Conservation (phyloP, 2,888 invertebrate genomes). For the Podabrus alpinus region DNA sequence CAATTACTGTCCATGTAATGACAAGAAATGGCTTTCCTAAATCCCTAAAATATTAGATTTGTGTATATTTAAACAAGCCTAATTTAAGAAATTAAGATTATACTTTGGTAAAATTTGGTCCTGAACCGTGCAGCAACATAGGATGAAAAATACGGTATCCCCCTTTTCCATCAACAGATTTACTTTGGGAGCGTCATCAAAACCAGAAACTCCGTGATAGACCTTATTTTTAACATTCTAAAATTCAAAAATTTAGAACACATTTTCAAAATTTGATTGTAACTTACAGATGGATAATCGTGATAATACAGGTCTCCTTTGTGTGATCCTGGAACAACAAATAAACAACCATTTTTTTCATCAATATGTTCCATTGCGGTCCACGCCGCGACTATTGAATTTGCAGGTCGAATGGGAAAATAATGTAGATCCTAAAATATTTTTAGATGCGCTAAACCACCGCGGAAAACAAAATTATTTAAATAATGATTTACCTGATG, state of each 20-base stretch:
- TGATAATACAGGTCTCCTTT: conserved; percentile 66
- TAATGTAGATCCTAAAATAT: conserved; percentile 76
- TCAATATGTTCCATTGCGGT: conserved; percentile 82
- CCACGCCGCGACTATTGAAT: conserved; percentile 83
- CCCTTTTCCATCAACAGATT: conserved; percentile 81
- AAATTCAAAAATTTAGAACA: conserved; percentile 18
- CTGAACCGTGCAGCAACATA: conserved; percentile 83
- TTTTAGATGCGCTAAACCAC: neutral
- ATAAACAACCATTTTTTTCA: conserved; percentile 79
- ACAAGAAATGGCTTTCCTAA: conserved; percentile 79
- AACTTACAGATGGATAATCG: conserved; percentile 67
- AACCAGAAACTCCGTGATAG: conserved; percentile 68
- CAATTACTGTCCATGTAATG: conserved; percentile 78
- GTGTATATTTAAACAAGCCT: too few relatives aligned
- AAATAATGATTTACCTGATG: conserved; percentile 63
- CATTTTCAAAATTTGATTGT: neutral
- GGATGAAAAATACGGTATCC: conserved; percentile 89
- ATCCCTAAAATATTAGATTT: conserved; percentile 60
- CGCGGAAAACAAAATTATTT: neutral
- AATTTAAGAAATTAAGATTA: neutral
- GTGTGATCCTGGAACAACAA: conserved; percentile 81
- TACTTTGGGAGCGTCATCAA: conserved; percentile 57
- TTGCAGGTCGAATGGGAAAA: conserved; percentile 83
- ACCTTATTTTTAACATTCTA: conserved; percentile 63
- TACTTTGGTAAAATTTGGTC: conserved; percentile 73